Conservation (phyloP, 2,797 vertebrate species). For the Oreortyx pictus region DNA sequence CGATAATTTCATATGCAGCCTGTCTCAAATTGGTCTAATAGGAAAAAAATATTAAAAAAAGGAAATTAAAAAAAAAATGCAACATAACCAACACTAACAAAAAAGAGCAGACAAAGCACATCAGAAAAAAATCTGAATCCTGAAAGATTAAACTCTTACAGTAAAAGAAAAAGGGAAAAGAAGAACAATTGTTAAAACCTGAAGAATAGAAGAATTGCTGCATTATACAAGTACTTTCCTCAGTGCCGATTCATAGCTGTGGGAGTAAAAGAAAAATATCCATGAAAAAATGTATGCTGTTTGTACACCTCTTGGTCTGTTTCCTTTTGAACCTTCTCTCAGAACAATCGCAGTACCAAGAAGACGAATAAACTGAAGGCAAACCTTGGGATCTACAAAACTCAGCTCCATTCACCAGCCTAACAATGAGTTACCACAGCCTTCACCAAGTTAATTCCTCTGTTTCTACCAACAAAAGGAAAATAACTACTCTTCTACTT, state of each 20-base stretch:
- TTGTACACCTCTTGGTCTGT: slow-evolving; percentile 11
- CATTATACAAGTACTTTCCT: not conserved
- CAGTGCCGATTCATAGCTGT: not conserved
- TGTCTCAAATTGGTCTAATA: not conserved
- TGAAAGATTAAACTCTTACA: not conserved
- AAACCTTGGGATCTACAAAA: not conserved
- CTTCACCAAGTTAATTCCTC: not conserved
- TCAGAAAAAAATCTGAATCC: not conserved
- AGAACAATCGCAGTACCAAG: not conserved
- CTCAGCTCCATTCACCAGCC: not conserved
- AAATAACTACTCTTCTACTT: not conserved
- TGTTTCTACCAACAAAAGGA: not conserved
- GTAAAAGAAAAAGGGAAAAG: not conserved
- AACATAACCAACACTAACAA: not conserved
- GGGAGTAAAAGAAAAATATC: slow-evolving; percentile 30
- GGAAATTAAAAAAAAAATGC: not conserved
- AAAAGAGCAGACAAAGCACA: not conserved
- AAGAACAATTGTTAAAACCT: not conserved
- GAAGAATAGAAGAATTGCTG: slow-evolving; percentile 2
- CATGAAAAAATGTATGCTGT: slow-evolving; percentile 50
- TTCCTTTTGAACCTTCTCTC: slow-evolving; percentile 33
- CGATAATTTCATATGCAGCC: not conserved
- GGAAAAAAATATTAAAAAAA: not conserved
- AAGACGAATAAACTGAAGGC: not conserved
- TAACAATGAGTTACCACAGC: not conserved